Evolutionary conservation across 2,113 vertebrate species (phyloP).

Genomic region (Sclerurus mexicanus): DNA sequence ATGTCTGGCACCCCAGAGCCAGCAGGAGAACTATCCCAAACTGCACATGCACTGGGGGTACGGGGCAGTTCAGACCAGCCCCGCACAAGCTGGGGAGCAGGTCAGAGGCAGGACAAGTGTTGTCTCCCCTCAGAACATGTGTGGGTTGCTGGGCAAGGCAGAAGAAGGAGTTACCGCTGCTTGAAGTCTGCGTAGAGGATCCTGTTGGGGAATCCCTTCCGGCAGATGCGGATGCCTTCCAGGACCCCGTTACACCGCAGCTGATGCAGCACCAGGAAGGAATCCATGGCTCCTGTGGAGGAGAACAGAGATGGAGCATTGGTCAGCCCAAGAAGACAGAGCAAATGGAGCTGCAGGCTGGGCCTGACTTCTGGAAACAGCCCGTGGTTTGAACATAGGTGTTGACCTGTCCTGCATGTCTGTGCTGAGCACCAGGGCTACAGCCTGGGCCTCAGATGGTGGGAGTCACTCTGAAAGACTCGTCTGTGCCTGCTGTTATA

Average conservation of each 20-base stretch:
- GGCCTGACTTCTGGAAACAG: not conserved
- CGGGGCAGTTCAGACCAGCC: not conserved
- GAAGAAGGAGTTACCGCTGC: conserved; percentile 79
- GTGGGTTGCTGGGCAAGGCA: not conserved
- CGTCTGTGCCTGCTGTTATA: accelerated
- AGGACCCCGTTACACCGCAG: conserved; percentile 90
- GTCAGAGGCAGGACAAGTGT: not conserved
- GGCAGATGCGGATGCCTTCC: conserved; percentile 92
- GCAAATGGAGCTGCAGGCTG: not conserved
- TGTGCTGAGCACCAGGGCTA: not conserved
- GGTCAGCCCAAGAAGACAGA: not conserved
- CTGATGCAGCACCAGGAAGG: conserved; percentile 90
- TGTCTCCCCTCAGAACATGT: accelerated
- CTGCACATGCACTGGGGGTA: accelerated
- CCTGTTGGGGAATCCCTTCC: conserved; percentile 93
- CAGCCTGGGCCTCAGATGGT: not conserved
- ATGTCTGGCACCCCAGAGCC: not conserved
- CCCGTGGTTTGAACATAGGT: accelerated
- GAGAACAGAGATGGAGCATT: not conserved
- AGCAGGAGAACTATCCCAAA: not conserved
- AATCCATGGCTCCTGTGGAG: conserved; percentile 85
- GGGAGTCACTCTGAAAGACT: not conserved
- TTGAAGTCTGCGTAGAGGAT: conserved; percentile 92
- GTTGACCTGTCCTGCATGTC: not conserved
- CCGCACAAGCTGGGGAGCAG: not conserved